Base-by-base conservation (phyloP, 2,113 vertebrate genomes). In the Dasypus novemcinctus region DNA sequence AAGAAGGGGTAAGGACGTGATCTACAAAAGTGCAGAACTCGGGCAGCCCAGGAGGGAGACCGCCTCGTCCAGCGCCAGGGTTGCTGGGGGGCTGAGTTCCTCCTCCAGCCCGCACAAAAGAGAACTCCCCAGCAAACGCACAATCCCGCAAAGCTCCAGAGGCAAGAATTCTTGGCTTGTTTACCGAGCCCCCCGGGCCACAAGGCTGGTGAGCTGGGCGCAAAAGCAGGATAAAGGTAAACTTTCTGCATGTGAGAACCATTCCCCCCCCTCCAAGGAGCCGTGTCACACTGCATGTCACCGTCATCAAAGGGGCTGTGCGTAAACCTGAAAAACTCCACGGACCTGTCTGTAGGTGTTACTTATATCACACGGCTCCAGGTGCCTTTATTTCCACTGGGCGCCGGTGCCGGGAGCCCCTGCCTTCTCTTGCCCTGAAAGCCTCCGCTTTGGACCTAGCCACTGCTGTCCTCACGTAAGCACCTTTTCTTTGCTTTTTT, bases 291-390 rank as follows among this genome's bases (percentile, higher is more conserved):
- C 94, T 83, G 93, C 96, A 97, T 97, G 98, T 97, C 97, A 95
- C 94, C 97, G 96, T 97, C 97, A 97, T 98, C 98, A 97, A 96
- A 98, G 97, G 94, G 95, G 93, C 91, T 97, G 98, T 98, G 97
- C 97, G 59, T 97, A 97, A 98, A 98, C 98, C 96, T 97, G 98
- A 98, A 98, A 98, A 98, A 98, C 97, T 97, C 98, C 98, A 98
- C 97, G 1, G 98, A 98, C 98, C 97, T 98, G 97, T 98, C 97
- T 97, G 97, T 96, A 96, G 96, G 92, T 97, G 97, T 98, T 97
- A 98, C 80, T 82, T 96, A 90, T 97, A 97, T 97, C 98, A 96
- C 95, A 97, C 87, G 96, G 93, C 97, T 96, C 94, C 97, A 98
- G 98, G 97, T 97, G 96, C 84, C 97, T 98, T 96, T 96, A 96